Percentiles rank a stretch among this genome's conserved stretches.
phyloP scores from a whole-genome alignment of 2,888 invertebrate genomes.

The Cephus pygmeus region DNA sequence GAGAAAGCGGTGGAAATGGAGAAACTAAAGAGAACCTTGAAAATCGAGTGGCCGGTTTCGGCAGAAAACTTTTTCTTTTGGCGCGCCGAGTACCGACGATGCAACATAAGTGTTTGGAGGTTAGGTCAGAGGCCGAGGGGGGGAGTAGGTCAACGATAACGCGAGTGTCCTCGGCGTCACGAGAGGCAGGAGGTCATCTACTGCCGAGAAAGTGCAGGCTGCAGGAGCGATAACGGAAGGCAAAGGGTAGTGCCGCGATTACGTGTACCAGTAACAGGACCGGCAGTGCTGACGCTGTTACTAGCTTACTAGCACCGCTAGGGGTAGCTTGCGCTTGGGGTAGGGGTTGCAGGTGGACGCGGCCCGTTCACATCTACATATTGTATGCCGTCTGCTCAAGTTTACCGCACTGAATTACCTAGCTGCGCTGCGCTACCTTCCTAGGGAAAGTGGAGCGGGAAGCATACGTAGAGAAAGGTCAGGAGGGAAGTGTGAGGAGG shows the following conservation, averaged over 20 bases:
- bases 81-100: not conserved
- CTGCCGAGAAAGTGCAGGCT: not conserved
- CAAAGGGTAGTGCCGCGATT: not conserved
- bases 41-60: not conserved
- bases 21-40: not conserved
- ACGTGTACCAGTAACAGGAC: not conserved
- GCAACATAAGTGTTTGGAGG: not conserved
- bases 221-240: not conserved
- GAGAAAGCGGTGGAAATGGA: not conserved
- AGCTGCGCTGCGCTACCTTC: conserved; percentile 23
- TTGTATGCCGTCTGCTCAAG: conserved; percentile 44
- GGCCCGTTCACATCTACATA: conserved; percentile 39
- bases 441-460: conserved; percentile 5
- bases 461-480: not conserved
- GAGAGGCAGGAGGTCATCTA: not conserved
- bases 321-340: not conserved
- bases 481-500: not conserved
- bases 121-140: not conserved
- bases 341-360: conserved; percentile 33
- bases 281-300: no score
- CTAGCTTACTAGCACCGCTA: not conserved
- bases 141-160: not conserved
- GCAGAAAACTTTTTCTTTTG: not conserved
- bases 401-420: conserved; percentile 48
- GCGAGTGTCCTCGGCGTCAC: not conserved